Percentiles rank a stretch among this genome's conserved stretches.
phyloP scores from a whole-genome alignment of 2,888 invertebrate species.

The Drosophila cognata region DNA sequence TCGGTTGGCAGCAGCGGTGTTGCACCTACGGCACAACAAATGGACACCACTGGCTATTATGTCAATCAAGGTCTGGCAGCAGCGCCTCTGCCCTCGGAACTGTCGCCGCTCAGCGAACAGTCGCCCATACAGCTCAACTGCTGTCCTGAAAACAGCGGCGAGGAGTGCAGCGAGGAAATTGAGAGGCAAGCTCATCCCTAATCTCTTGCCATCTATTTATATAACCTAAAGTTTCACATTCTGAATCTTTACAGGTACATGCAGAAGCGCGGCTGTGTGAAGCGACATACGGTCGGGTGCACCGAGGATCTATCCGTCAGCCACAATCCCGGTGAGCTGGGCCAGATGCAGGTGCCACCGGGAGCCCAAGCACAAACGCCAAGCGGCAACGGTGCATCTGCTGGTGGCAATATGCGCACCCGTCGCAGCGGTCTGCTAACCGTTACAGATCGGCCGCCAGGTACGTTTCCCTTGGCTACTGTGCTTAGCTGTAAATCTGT shows the following conservation, averaged over 20 bases:
- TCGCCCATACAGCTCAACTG: constrained; percentile 59
- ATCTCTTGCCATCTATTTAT: rapidly evolving
- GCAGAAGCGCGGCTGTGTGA: constrained; percentile 90
- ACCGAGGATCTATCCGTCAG: constrained; percentile 87
- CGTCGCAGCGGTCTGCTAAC: constrained; percentile 93
- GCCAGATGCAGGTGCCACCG: constrained; percentile 48
- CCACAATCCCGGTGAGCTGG: constrained; percentile 56
- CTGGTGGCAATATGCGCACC: constrained; percentile 87
- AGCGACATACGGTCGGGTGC: constrained; percentile 92
- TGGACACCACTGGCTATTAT: constrained; percentile 71
- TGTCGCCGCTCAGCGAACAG: constrained; percentile 68
- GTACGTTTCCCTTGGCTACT: constrained; percentile 85
- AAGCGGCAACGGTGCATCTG: constrained; percentile 52
- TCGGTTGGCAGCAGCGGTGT: constrained; percentile 74
- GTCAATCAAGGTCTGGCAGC: constrained; percentile 69
- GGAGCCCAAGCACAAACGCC: constrained; percentile 51
- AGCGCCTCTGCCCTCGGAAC: constrained; percentile 53
- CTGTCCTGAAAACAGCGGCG: constrained; percentile 63
- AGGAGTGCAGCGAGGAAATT: constrained; percentile 85
- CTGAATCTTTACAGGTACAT: constrained; percentile 88
- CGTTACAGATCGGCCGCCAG: constrained; percentile 94
- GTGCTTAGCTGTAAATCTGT: not conserved
- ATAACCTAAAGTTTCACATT: not conserved
- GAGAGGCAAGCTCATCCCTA: constrained; percentile 72
- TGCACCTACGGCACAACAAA: constrained; percentile 58